These are phyloP conservation scores for Setophaga coronata DNA, from an alignment of 2,113 vertebrate species.

Conservation along the genomic window DNA sequence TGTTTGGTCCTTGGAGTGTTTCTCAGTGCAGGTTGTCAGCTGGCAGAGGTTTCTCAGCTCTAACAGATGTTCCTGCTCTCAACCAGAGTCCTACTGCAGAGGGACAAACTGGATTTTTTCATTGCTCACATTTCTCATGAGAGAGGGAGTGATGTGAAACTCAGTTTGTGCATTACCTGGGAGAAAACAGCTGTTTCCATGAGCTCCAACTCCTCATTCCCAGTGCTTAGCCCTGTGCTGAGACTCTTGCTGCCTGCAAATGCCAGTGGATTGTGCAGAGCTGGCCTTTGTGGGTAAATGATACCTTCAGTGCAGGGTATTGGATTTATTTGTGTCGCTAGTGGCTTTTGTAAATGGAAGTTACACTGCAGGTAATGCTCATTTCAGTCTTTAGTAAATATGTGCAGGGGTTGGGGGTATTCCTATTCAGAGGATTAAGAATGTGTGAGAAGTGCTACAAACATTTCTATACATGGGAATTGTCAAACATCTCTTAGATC, in stretches of 20 bases:
- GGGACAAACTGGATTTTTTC: not conserved
- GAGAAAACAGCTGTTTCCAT: constrained; percentile 44
- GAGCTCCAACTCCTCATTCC: not conserved
- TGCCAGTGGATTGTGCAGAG: rapidly evolving
- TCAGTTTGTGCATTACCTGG: not conserved
- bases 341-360: not conserved
- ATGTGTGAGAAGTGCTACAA: rapidly evolving
- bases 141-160: not conserved
- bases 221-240: not conserved
- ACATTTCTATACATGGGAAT: not conserved
- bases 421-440: not conserved
- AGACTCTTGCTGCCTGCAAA: not conserved
- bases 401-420: not conserved
- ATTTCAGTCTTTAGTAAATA: not conserved
- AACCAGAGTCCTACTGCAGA: not conserved
- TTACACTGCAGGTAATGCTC: not conserved
- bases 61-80: constrained; percentile 21
- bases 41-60: not conserved
- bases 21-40: constrained; percentile 5
- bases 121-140: not conserved
- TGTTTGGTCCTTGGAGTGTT: not conserved
- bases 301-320: rapidly evolving
- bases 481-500: not conserved
- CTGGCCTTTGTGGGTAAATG: not conserved
- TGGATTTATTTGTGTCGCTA: not conserved